Conservation (phyloP, 2,888 invertebrate species). For the Cataglyphis albicans region DNA sequence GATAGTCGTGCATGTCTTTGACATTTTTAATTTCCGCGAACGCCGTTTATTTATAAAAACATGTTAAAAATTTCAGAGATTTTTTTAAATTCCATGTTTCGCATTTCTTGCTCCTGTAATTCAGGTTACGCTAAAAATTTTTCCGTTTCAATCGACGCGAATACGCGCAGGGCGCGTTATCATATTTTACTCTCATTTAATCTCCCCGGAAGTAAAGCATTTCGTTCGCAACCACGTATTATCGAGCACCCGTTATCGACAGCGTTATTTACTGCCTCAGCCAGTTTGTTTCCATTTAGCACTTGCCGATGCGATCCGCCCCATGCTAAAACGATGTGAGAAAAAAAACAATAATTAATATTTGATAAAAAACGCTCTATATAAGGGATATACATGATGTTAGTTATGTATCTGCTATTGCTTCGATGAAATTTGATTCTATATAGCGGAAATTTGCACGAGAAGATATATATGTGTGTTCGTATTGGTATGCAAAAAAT, state of each 20-base stretch:
- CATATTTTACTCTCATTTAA: slow-evolving; percentile 65
- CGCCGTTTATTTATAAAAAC: not conserved
- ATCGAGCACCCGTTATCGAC: slow-evolving; percentile 60
- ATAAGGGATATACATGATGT: not conserved
- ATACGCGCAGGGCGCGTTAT: slow-evolving; percentile 47
- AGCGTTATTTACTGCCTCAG: slow-evolving; percentile 57
- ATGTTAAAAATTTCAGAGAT: not conserved
- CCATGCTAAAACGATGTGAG: slow-evolving; percentile 7
- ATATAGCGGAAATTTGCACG: not conserved
- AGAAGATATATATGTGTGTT: not conserved
- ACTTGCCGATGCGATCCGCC: slow-evolving; percentile 28
- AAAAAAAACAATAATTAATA: slow-evolving; percentile 49
- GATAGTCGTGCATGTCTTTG: not conserved
- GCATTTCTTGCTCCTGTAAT: not conserved
- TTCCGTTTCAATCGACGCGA: slow-evolving; percentile 22
- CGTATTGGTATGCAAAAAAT: not conserved
- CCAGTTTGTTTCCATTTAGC: slow-evolving; percentile 57
- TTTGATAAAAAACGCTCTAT: slow-evolving; percentile 31
- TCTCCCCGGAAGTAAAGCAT: slow-evolving; percentile 55
- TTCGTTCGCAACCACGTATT: slow-evolving; percentile 54
- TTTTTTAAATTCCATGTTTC: slow-evolving; percentile 3
- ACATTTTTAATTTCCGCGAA: not conserved
- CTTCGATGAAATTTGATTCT: not conserved
- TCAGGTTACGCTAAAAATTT: not conserved
- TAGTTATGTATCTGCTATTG: not conserved